phyloP scores from a whole-genome alignment of 1,140 invertebrate species.

The Eriocheir sinensis region DNA sequence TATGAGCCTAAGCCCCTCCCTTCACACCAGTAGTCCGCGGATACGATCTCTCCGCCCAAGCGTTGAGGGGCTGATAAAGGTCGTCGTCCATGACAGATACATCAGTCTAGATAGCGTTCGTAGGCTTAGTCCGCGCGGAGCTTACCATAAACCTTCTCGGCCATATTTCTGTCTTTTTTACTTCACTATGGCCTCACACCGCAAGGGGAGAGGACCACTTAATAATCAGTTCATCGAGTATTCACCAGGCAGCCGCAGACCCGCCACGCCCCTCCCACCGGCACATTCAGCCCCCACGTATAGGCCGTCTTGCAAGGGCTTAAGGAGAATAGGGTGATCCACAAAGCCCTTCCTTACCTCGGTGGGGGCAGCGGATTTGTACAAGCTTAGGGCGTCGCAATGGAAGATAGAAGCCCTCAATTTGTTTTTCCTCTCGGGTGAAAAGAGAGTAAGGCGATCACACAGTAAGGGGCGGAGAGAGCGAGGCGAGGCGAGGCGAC shows the following conservation, averaged over 20 bases:
- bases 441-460: background rate
- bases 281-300: background rate
- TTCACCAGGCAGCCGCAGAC: background rate
- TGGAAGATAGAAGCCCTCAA: background rate
- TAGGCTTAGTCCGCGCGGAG: background rate
- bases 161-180: background rate
- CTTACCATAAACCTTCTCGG: background rate
- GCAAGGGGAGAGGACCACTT: background rate
- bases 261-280: background rate
- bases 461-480: background rate
- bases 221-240: conserved; percentile 8
- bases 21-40: background rate
- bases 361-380: background rate
- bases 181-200: background rate
- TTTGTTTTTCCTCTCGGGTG: background rate
- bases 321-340: background rate
- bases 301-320: background rate
- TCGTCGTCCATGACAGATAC: background rate
- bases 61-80: background rate
- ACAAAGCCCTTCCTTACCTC: background rate
- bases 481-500: too few relatives aligned
- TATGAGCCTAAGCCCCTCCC: background rate
- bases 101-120: background rate
- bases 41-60: background rate
- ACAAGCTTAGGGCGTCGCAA: background rate